phyloP scores from a whole-genome alignment of 2,888 invertebrate genomes.

The Plebejus melissa region DNA sequence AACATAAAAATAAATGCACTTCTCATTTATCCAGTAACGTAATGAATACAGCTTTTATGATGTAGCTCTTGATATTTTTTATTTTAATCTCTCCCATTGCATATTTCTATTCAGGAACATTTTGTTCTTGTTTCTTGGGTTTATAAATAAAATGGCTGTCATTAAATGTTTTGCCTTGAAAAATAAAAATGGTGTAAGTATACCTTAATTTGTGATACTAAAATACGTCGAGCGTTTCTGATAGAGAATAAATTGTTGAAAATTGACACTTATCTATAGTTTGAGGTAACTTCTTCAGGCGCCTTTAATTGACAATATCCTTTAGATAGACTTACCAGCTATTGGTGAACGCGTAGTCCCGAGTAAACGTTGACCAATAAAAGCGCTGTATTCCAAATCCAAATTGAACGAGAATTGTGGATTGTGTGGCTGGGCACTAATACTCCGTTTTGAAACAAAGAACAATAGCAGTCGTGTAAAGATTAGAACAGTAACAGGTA shows the following conservation, averaged over 20 bases:
- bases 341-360: not conserved
- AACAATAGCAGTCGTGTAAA: not conserved
- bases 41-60: slow-evolving; percentile 23
- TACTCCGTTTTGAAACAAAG: not conserved
- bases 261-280: too few relatives aligned
- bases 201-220: too few relatives aligned
- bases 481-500: slow-evolving; percentile 25
- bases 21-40: slow-evolving; percentile 5
- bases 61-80: slow-evolving; percentile 10
- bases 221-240: too few relatives aligned
- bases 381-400: not conserved
- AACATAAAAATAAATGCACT: slow-evolving; percentile 3
- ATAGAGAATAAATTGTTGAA: too few relatives aligned
- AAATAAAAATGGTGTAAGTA: not conserved
- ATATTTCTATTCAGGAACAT: slow-evolving; percentile 17
- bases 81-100: slow-evolving; percentile 11
- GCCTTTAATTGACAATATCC: not conserved
- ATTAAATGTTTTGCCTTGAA: not conserved
- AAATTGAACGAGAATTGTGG: not conserved
- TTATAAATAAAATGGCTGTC: not conserved
- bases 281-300: not conserved
- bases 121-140: slow-evolving; percentile 21
- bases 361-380: not conserved
- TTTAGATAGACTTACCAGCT: not conserved
- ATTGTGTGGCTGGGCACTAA: not conserved